Evolutionary conservation across 92 coral and sea anemone species (phyloP).

Genomic region (Palythoa heliodiscus): DNA sequence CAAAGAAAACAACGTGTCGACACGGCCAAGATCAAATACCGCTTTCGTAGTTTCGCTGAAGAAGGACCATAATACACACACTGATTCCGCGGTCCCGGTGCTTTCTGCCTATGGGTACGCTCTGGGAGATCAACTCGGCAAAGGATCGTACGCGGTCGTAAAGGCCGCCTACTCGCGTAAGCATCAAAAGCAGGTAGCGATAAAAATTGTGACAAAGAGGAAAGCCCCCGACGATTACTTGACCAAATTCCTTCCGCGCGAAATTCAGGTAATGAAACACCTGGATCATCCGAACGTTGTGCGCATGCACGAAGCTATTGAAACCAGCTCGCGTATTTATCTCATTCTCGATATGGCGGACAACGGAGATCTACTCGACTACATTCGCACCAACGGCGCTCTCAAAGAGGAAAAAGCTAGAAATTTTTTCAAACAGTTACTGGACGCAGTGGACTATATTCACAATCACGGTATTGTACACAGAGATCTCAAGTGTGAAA

Average conservation of each 20-base stretch:
- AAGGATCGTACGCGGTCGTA: slow-evolving; percentile 97
- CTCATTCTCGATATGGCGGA: slow-evolving; percentile 96
- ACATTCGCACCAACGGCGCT: slow-evolving; percentile 89
- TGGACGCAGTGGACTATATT: slow-evolving; percentile 86
- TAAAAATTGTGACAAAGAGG: slow-evolving; percentile 89
- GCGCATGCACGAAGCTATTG: slow-evolving; percentile 94
- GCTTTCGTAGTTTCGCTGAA: slow-evolving; percentile 29
- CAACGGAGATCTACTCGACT: slow-evolving; percentile 93
- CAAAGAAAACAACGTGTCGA: slow-evolving; percentile 50
- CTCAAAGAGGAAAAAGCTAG: slow-evolving; percentile 89
- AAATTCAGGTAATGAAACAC: slow-evolving; percentile 95
- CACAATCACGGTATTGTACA: slow-evolving; percentile 92
- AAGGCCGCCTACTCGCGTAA: slow-evolving; percentile 95
- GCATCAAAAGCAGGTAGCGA: slow-evolving; percentile 86
- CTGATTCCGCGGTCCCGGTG: slow-evolving; percentile 91
- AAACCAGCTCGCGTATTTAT: slow-evolving; percentile 93
- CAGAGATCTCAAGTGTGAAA: slow-evolving; percentile 96
- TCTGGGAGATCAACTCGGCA: slow-evolving; percentile 93
- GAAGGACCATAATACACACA: slow-evolving; percentile 38
- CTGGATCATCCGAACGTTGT: slow-evolving; percentile 89
- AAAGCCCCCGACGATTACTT: slow-evolving; percentile 96
- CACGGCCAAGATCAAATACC: slow-evolving; percentile 59
- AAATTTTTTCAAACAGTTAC: slow-evolving; percentile 84
- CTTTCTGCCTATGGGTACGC: slow-evolving; percentile 93
- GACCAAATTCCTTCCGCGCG: slow-evolving; percentile 96